Evolutionary conservation across 1,140 invertebrate genomes (phyloP), one percentile per base, ranked within the genome.

Genomic region (Musca domestica): DNA sequence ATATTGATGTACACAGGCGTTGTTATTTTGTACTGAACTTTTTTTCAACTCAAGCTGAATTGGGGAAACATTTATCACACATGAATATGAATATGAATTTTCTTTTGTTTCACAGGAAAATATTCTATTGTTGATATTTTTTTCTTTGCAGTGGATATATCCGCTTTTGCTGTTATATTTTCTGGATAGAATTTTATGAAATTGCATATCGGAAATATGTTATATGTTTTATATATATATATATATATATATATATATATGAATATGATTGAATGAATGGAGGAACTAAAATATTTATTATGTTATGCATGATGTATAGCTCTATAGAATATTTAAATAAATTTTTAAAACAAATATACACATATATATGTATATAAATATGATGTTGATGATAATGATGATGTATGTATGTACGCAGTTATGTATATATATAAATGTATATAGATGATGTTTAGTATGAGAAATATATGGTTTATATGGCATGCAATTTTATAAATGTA

Each of bases 221-320:
- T 41, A 10, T 41, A 12, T 41, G 4, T 5, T n/a, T 46, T 46
- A 46, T 46, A 46, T 46, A 46, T 9, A 46, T 46, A 46, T 9
- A 46, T 46, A 15, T 9, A 46, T 15, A 46, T 46, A 15, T 46
- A 46, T 56, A n/a, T 56, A 56, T 56, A 23, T 56, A 56, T 56
- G 23, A n/a, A n/a, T n/a, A n/a, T n/a, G n/a, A n/a, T n/a, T n/a
- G n/a, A n/a, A n/a, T n/a, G n/a, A n/a, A n/a, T n/a, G n/a, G n/a
- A n/a, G n/a, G n/a, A n/a, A 61, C 27, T 61, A 61, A 61, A 61
- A 61, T 61, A 61, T 61, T 61, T 61, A 61, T 61, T 61, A 61
- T 61, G 15, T 61, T 61, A 61, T 61, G 56, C 56, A 61, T 61
- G 56, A 61, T 61, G 12, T 51, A 61, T 41, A 30, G 19, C 34